Evolutionary conservation across 1,140 invertebrate species (phyloP).

Genomic region (Drosophila teissieri): DNA sequence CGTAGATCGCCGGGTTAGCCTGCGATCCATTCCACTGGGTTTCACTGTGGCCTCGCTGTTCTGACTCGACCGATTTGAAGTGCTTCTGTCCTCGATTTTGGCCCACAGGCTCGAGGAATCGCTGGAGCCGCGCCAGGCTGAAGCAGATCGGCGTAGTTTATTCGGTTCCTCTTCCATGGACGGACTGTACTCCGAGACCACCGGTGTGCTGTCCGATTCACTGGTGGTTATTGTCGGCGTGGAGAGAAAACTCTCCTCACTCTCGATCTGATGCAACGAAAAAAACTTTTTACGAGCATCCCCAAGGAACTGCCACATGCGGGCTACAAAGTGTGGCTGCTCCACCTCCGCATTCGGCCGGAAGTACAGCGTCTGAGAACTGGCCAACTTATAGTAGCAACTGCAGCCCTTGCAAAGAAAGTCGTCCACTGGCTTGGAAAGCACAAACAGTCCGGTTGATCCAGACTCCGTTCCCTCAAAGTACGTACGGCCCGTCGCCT

Average conservation of each 20-base stretch:
- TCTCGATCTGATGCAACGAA: neutral
- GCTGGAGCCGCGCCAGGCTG: conserved; percentile 26
- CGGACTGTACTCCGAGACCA: neutral
- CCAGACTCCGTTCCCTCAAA: neutral
- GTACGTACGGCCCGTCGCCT: neutral
- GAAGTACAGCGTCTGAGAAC: conserved; percentile 21
- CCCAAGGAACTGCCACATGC: neutral
- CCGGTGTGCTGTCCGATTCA: neutral
- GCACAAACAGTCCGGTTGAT: conserved; percentile 32
- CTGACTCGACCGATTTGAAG: neutral
- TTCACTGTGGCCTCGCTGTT: neutral
- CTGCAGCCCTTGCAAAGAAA: conserved; percentile 13
- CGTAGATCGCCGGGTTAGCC: neutral
- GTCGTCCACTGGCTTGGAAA: conserved; percentile 34
- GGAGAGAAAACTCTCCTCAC: conserved; percentile 32
- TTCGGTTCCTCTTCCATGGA: neutral
- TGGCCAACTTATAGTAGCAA: conserved; percentile 18
- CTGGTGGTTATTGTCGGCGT: conserved; percentile 34
- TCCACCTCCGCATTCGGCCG: neutral
- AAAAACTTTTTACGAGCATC: neutral
- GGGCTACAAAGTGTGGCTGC: neutral
- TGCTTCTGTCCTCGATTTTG: conserved; percentile 37
- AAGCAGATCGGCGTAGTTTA: too few relatives aligned
- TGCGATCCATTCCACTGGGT: neutral
- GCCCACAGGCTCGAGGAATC: conserved; percentile 41